Conservation (phyloP, 1,140 invertebrate species). For the Goniozus legneri region DNA sequence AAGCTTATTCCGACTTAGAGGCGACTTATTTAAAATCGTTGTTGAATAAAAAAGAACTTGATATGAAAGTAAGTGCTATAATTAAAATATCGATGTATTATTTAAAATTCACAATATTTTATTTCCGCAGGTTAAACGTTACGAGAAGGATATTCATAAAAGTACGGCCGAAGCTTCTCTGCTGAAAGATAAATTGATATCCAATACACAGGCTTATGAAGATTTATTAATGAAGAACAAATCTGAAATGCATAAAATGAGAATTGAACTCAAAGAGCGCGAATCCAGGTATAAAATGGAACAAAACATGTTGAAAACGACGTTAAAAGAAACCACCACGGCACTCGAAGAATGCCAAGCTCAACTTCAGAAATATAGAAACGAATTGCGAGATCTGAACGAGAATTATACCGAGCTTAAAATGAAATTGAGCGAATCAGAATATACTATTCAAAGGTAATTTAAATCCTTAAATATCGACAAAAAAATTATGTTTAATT, state of each 20-base stretch:
- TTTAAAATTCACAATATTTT: neutral
- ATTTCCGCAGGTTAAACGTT: slow-evolving; percentile 2
- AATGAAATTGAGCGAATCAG: slow-evolving; percentile 24
- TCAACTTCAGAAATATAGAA: slow-evolving; percentile 36
- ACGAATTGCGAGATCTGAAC: slow-evolving; percentile 29
- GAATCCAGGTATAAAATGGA: slow-evolving; percentile 38
- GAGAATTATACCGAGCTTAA: slow-evolving; percentile 27
- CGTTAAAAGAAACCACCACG: slow-evolving; percentile 35
- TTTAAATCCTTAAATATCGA: neutral
- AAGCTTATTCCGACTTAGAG: slow-evolving; percentile 26
- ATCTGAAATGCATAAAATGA: slow-evolving; percentile 31
- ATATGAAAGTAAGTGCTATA: slow-evolving; percentile 19
- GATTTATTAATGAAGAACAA: slow-evolving; percentile 31
- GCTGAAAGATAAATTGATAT: slow-evolving; percentile 31
- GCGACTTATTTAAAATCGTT: slow-evolving; percentile 21
- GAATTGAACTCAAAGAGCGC: slow-evolving; percentile 34
- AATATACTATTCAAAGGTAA: slow-evolving; percentile 20
- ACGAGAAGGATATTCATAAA: slow-evolving; percentile 34
- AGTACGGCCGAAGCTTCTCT: slow-evolving; percentile 20
- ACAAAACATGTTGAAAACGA: slow-evolving; percentile 32
- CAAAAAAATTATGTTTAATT: slow-evolving; percentile 1
- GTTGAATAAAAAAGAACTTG: slow-evolving; percentile 29
- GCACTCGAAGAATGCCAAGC: slow-evolving; percentile 38
- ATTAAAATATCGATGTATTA: neutral
- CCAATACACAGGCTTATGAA: slow-evolving; percentile 30